phyloP scores from a whole-genome alignment of 2,113 vertebrate genomes.

The Nycticebus coucang region DNA sequence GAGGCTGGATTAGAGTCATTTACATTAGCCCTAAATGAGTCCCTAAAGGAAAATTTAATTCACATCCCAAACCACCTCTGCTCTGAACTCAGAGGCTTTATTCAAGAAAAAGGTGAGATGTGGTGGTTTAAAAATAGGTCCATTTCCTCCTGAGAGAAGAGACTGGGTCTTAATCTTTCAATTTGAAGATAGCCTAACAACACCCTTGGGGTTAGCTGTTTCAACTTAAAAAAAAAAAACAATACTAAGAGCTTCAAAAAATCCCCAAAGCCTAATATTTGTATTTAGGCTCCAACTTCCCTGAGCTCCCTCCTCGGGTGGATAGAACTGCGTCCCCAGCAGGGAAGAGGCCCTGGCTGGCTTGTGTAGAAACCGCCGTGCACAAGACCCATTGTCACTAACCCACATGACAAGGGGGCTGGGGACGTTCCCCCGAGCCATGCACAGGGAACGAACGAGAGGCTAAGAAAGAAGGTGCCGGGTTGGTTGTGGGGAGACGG shows the following conservation, averaged over 20 bases:
- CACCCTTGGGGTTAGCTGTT: rapidly evolving
- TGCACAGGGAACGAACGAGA: neutral
- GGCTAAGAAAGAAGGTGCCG: neutral
- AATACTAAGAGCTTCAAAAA: neutral
- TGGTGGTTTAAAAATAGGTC: neutral
- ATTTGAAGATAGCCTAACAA: neutral
- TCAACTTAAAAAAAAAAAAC: neutral
- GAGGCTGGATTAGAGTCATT: conserved; percentile 61
- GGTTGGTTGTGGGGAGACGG: neutral
- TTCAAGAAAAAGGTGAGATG: neutral
- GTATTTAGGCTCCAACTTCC: too few species aligned
- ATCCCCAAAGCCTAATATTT: too few species aligned
- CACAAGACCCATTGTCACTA: rapidly evolving
- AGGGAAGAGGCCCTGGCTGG: rapidly evolving
- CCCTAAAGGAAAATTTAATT: conserved; percentile 68
- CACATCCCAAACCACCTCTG: neutral
- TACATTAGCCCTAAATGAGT: conserved; percentile 61
- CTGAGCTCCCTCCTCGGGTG: neutral
- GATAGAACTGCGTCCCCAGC: rapidly evolving
- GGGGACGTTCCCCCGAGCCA: too few species aligned
- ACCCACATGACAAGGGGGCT: rapidly evolving
- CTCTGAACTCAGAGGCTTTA: neutral
- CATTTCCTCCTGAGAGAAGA: neutral
- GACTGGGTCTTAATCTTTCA: neutral
- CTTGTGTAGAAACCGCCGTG: rapidly evolving